Evolutionary conservation across 2,113 vertebrate genomes (phyloP).

Genomic region (Caracal caracal): DNA sequence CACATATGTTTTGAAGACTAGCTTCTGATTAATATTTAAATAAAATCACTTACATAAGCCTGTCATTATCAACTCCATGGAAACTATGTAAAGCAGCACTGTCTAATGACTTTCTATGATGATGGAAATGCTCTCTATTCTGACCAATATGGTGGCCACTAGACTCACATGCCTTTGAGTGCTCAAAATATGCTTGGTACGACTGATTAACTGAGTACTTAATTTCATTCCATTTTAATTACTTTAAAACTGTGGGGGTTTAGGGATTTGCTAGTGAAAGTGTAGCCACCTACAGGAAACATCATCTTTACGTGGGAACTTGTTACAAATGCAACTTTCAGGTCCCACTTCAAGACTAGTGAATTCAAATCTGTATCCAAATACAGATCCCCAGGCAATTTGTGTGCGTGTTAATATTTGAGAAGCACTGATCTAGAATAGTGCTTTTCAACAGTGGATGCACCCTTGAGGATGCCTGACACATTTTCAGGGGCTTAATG

Average conservation of each 20-base stretch:
- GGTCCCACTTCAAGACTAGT: not conserved
- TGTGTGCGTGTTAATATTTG: not conserved
- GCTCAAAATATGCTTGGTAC: not conserved
- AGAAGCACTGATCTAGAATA: not conserved
- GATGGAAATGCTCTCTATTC: not conserved
- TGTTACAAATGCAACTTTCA: not conserved
- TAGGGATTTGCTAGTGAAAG: not conserved
- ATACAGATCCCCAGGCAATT: not conserved
- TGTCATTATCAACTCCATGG: not conserved
- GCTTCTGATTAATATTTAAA: not conserved
- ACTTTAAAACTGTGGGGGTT: not conserved
- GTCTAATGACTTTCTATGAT: not conserved
- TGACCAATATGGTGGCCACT: not conserved
- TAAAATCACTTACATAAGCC: not conserved
- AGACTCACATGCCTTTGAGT: not conserved
- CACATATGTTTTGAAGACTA: not conserved
- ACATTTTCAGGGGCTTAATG: not conserved
- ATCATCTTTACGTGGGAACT: not conserved
- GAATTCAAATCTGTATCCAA: not conserved
- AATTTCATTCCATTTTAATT: conserved; percentile 6
- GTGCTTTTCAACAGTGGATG: not conserved
- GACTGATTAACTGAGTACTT: not conserved
- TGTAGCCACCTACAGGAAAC: not conserved
- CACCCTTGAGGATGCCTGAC: not conserved
- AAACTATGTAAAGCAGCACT: not conserved